These are phyloP conservation scores for Eurytoma adleriae DNA, from an alignment of 2,888 invertebrate species.

Conservation along the genomic window DNA sequence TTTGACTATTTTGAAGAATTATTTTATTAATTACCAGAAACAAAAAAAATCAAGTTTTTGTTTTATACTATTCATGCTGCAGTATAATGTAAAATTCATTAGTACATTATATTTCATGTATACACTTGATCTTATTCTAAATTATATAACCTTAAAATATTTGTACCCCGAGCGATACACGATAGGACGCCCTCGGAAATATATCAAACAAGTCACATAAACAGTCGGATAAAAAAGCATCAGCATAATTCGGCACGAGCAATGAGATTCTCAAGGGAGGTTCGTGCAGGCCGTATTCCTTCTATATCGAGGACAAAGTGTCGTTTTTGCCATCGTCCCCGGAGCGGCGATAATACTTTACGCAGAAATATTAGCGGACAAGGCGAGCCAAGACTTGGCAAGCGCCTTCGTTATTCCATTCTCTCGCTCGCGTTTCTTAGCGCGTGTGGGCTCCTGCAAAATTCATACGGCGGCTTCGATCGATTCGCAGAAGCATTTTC, in stretches of 20 bases:
- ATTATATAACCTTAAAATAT: no score
- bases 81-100: no score
- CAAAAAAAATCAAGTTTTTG: no score
- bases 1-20: no score
- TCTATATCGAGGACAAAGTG: conserved; percentile 10
- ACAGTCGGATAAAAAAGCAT: neutral
- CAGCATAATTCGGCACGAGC: neutral
- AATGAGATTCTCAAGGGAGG: conserved; percentile 6
- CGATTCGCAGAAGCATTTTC: conserved; percentile 37
- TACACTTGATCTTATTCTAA: no score
- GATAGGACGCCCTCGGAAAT: neutral
- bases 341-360: conserved; percentile 21
- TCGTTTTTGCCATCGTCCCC: conserved; percentile 29
- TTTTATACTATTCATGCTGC: no score
- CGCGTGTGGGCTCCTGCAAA: conserved; percentile 9
- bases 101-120: no score
- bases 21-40: no score
- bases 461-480: conserved; percentile 31
- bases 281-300: neutral
- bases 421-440: neutral
- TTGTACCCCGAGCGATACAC: neutral
- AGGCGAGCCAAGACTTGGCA: conserved; percentile 41
- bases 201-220: neutral
- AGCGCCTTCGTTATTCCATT: conserved; percentile 2
- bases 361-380: conserved; percentile 44